These are phyloP conservation scores for Thymelicus lineola DNA, from an alignment of 2,888 invertebrate species.

Conservation along the genomic window DNA sequence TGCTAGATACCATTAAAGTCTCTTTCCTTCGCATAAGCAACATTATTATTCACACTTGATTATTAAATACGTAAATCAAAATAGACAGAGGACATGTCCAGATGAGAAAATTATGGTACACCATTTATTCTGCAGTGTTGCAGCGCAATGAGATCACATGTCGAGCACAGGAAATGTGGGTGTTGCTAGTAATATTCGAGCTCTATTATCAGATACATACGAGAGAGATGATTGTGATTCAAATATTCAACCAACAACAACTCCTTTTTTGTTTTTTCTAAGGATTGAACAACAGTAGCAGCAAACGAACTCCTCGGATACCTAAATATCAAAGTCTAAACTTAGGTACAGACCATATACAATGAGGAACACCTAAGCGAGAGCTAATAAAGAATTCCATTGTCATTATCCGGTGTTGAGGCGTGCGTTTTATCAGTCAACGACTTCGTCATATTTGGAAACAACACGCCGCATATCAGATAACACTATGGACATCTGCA, in stretches of 20 bases:
- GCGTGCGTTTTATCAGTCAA: slow-evolving; percentile 65
- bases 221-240: slow-evolving; percentile 43
- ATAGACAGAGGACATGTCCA: slow-evolving; percentile 34
- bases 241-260: slow-evolving; percentile 42
- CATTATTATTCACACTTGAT: slow-evolving; percentile 37
- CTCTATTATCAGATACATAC: slow-evolving; percentile 44
- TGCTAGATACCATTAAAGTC: slow-evolving; percentile 3
- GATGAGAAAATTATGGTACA: slow-evolving; percentile 19
- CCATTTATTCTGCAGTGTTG: slow-evolving; percentile 26
- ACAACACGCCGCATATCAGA: slow-evolving; percentile 71
- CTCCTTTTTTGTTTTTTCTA: slow-evolving; percentile 48
- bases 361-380: slow-evolving; percentile 62
- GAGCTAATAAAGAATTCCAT: slow-evolving; percentile 64
- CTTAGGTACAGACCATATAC: slow-evolving; percentile 62
- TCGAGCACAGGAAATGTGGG: slow-evolving; percentile 43
- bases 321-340: slow-evolving; percentile 60
- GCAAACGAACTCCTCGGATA: slow-evolving; percentile 61
- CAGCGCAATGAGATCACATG: slow-evolving; percentile 32
- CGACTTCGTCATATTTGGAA: slow-evolving; percentile 65
- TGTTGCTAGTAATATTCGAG: slow-evolving; percentile 40
- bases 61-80: slow-evolving; percentile 38
- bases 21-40: slow-evolving; percentile 26
- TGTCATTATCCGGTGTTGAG: slow-evolving; percentile 60
- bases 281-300: slow-evolving; percentile 62
- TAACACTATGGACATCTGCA: slow-evolving; percentile 73